Conservation (phyloP, 2,888 invertebrate genomes). For the Drosophila rubida region DNA sequence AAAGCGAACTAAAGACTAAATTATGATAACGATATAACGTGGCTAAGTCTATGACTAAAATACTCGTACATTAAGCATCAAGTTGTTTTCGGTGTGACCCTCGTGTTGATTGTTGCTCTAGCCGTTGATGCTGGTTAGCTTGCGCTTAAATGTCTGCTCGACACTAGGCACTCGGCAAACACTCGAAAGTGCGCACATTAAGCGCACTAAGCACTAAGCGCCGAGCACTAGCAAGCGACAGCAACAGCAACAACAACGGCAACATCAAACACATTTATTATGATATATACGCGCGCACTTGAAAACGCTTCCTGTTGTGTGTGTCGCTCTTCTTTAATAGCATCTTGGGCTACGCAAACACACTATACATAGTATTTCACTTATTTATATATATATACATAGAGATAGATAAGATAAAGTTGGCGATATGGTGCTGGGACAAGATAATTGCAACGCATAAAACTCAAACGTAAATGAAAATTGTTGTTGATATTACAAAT, state of each 20-base stretch:
- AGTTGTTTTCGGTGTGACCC: constrained; percentile 9
- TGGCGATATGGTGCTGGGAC: constrained; percentile 73
- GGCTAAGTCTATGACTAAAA: constrained; percentile 1
- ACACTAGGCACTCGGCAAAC: constrained; percentile 52
- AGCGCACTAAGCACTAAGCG: constrained; percentile 36
- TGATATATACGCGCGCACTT: constrained; percentile 54
- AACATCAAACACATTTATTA: constrained; percentile 59
- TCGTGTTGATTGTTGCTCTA: constrained; percentile 5
- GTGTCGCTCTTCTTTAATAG: constrained; percentile 50
- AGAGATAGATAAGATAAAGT: constrained; percentile 37
- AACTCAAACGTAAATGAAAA: constrained; percentile 15
- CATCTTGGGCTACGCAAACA: constrained; percentile 50
- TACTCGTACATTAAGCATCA: neutral
- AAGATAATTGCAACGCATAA: constrained; percentile 59
- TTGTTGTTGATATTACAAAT: constrained; percentile 12
- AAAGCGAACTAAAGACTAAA: neutral
- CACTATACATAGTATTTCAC: constrained; percentile 17
- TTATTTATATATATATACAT: constrained; percentile 12
- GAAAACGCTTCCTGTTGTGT: constrained; percentile 41
- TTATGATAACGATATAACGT: neutral
- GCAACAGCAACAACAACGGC: constrained; percentile 16
- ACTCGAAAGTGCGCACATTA: constrained; percentile 56
- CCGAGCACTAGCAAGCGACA: constrained; percentile 13
- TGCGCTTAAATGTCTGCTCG: constrained; percentile 38
- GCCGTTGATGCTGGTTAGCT: constrained; percentile 13